phyloP scores from a whole-genome alignment of 2,113 vertebrate species.

The human region DNA sequence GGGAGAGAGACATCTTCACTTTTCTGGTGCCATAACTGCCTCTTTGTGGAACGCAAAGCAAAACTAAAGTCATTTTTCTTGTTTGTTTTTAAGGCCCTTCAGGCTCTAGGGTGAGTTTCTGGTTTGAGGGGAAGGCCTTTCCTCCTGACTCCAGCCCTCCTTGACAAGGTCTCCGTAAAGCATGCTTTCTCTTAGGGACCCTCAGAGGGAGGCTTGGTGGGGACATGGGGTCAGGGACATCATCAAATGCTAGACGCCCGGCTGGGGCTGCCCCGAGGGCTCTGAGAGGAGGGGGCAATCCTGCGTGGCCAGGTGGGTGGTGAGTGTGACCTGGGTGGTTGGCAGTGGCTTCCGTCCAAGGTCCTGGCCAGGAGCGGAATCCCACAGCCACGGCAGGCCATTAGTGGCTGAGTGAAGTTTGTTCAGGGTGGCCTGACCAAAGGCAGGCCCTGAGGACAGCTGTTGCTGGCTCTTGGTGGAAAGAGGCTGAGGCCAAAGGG shows the following conservation, averaged over 20 bases:
- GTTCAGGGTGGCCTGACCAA: neutral
- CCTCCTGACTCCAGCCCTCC: neutral
- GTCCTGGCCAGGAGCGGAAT: neutral
- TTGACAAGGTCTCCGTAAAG: rapidly evolving
- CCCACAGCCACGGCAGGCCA: neutral
- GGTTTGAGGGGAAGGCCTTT: neutral
- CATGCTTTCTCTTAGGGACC: neutral
- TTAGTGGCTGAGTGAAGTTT: no score
- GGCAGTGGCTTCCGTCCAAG: neutral
- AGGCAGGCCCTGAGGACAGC: neutral
- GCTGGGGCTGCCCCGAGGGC: neutral
- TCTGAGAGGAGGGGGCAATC: neutral
- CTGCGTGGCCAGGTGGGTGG: neutral
- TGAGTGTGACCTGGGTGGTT: neutral
- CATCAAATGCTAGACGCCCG: neutral
- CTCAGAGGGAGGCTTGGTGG: neutral
- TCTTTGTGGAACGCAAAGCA: neutral
- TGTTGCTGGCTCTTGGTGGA: neutral
- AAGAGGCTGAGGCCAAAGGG: neutral
- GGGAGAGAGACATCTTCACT: neutral
- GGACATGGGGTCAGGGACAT: neutral
- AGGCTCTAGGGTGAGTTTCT: neutral
- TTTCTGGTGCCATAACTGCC: neutral
- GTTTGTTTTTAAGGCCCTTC: neutral
- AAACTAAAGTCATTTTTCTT: neutral